These are phyloP conservation scores for Tubiluchus corallicola DNA, from an alignment of 2,888 invertebrate species.

Conservation along the genomic window DNA sequence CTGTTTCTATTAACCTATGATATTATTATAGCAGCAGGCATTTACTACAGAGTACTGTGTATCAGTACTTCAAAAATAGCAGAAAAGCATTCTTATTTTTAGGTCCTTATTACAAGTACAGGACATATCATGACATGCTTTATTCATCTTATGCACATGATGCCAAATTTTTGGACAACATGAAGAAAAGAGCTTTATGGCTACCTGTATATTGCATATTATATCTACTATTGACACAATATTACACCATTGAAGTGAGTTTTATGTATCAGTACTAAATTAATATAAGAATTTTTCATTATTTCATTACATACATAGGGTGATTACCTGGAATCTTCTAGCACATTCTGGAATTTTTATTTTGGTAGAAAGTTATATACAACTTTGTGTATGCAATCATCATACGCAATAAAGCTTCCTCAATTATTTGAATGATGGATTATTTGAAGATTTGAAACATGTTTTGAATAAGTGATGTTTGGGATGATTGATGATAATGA, in stretches of 20 bases:
- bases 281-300: constrained; percentile 9
- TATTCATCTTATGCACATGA: constrained; percentile 14
- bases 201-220: constrained; percentile 45
- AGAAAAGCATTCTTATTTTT: too few species aligned
- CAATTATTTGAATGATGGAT: too few species aligned
- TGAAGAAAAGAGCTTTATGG: constrained; percentile 44
- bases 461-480: too few species aligned
- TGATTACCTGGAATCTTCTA: not conserved
- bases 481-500: too few species aligned
- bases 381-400: too few species aligned
- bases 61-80: too few species aligned
- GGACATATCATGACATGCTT: constrained; percentile 60
- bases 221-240: constrained; percentile 43
- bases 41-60: too few species aligned
- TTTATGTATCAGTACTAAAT: too few species aligned
- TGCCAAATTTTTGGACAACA: constrained; percentile 31
- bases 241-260: constrained; percentile 56
- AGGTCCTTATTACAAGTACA: constrained; percentile 86
- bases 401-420: too few species aligned
- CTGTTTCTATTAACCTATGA: too few species aligned
- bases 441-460: too few species aligned
- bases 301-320: not conserved
- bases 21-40: too few species aligned
- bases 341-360: constrained; percentile 4
- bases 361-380: not conserved